phyloP scores from a whole-genome alignment of 1,140 invertebrate genomes.

The Aethina tumida region DNA sequence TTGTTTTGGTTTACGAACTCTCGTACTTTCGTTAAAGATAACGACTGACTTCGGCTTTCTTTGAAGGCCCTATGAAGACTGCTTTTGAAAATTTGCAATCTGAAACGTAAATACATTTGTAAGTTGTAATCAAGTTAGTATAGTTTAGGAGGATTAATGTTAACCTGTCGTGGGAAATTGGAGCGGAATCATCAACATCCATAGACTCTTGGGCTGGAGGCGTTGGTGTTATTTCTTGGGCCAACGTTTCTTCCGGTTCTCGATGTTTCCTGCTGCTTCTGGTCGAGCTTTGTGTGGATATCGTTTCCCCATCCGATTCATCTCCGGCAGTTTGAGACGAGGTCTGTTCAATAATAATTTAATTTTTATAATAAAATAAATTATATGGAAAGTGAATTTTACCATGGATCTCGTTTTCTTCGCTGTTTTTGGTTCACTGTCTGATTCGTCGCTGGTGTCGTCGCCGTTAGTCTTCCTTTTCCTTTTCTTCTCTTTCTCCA shows the following conservation, averaged over 20 bases:
- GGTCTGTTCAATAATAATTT: slow-evolving; percentile 1
- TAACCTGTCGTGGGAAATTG: slow-evolving; percentile 33
- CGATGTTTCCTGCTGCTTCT: slow-evolving; percentile 10
- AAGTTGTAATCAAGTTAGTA: background rate
- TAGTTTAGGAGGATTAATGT: background rate
- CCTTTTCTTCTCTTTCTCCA: slow-evolving; percentile 66
- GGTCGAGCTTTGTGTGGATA: slow-evolving; percentile 18
- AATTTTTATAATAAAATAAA: slow-evolving; percentile 3
- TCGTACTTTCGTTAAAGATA: slow-evolving; percentile 48
- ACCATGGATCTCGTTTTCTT: slow-evolving; percentile 29
- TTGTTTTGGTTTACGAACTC: slow-evolving; percentile 51
- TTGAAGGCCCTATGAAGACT: slow-evolving; percentile 55
- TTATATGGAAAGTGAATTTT: slow-evolving; percentile 2
- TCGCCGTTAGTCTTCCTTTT: slow-evolving; percentile 38
- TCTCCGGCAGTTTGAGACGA: slow-evolving; percentile 1
- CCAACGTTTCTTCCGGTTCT: slow-evolving; percentile 7
- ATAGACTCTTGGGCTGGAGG: slow-evolving; percentile 14
- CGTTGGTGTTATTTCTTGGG: slow-evolving; percentile 12
- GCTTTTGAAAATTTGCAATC: slow-evolving; percentile 53
- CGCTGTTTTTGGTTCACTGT: slow-evolving; percentile 32
- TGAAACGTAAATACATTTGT: slow-evolving; percentile 29
- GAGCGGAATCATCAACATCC: slow-evolving; percentile 25
- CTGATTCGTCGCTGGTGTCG: slow-evolving; percentile 34
- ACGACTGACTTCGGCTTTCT: slow-evolving; percentile 55
- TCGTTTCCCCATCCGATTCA: slow-evolving; percentile 17